Conservation (phyloP, 2,113 vertebrate genomes). For the Naja naja region DNA sequence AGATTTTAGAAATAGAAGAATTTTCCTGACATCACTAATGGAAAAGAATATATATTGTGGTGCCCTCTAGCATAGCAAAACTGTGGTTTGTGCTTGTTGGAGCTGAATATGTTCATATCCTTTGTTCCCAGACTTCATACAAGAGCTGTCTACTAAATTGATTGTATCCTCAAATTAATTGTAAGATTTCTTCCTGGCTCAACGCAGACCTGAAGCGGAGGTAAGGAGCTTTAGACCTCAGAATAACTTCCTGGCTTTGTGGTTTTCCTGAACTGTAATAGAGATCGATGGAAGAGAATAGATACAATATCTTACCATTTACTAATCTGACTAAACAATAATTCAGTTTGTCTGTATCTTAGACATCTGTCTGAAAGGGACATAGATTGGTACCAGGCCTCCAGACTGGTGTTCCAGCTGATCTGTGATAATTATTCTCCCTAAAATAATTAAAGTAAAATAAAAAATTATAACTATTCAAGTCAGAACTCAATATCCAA, state of each 20-base stretch:
- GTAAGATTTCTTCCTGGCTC: not conserved
- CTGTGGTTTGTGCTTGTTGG: not conserved
- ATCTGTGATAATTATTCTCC: not conserved
- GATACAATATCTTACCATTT: not conserved
- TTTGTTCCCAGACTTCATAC: not conserved
- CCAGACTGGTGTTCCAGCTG: not conserved
- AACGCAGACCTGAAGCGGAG: not conserved
- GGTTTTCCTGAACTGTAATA: not conserved
- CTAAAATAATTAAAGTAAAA: not conserved
- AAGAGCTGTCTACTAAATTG: not conserved
- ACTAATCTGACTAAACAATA: not conserved
- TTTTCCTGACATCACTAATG: not conserved
- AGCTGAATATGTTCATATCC: not conserved
- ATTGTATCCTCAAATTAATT: not conserved
- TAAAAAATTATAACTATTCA: not conserved
- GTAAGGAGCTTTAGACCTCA: not conserved
- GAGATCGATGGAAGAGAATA: not conserved
- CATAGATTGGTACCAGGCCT: not conserved
- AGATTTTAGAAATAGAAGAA: not conserved
- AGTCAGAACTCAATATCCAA: not conserved
- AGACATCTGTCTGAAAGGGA: not conserved
- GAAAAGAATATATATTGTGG: not conserved
- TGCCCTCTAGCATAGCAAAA: not conserved
- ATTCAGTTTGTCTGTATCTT: not conserved
- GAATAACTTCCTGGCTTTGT: not conserved